phyloP scores from a whole-genome alignment of 2,888 invertebrate genomes.

The Mechanitis mazaeus region DNA sequence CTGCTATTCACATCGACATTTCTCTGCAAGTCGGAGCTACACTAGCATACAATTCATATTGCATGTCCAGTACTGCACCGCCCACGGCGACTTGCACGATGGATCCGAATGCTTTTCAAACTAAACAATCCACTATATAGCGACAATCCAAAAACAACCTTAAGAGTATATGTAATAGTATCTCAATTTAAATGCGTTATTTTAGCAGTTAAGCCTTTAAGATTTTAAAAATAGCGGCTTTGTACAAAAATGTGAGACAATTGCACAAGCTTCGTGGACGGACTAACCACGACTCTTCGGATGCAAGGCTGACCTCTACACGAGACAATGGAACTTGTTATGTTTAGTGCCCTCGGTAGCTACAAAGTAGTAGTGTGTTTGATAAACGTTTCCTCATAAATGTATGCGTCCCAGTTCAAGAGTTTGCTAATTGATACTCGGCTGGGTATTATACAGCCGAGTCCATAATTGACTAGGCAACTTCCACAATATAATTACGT shows the following conservation, averaged over 20 bases:
- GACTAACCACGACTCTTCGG: slow-evolving; percentile 50
- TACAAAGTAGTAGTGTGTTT: slow-evolving; percentile 22
- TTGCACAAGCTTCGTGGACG: slow-evolving; percentile 56
- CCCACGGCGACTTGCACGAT: slow-evolving; percentile 59
- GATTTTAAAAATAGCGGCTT: slow-evolving; percentile 22
- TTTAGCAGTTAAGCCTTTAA: slow-evolving; percentile 14
- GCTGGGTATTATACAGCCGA: slow-evolving; percentile 20
- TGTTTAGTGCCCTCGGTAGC: slow-evolving; percentile 34
- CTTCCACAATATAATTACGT: slow-evolving; percentile 30
- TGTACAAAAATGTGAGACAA: slow-evolving; percentile 69
- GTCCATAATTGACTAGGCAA: slow-evolving; percentile 30
- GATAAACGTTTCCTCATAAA: slow-evolving; percentile 27
- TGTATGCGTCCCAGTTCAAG: slow-evolving; percentile 21
- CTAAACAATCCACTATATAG: slow-evolving; percentile 24
- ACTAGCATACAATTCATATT: slow-evolving; percentile 64
- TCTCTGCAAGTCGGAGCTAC: slow-evolving; percentile 36
- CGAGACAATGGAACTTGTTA: slow-evolving; percentile 45
- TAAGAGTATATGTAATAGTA: background rate
- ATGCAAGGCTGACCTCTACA: slow-evolving; percentile 42
- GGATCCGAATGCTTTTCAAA: slow-evolving; percentile 42
- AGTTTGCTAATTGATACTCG: slow-evolving; percentile 30
- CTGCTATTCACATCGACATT: slow-evolving; percentile 49
- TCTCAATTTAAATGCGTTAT: background rate
- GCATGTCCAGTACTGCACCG: slow-evolving; percentile 65
- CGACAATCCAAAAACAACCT: slow-evolving; percentile 21